A percentile compares a stretch with the other conserved stretches of the same genome.
Conservation (phyloP, 2,113 vertebrate species). For the Pagrus major region DNA sequence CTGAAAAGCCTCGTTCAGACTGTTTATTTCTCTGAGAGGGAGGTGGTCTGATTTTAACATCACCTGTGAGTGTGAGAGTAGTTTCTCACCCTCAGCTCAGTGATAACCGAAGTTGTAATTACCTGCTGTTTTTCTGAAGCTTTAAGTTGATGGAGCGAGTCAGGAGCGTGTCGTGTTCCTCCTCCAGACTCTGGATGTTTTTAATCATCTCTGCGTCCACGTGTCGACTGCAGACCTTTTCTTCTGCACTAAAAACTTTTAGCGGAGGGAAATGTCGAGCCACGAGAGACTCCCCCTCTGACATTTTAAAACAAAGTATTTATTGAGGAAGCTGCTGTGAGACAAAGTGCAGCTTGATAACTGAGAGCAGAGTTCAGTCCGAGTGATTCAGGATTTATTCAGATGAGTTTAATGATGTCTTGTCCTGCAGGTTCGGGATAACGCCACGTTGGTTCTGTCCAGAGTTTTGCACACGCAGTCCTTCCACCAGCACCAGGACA, state of each 20-base stretch:
- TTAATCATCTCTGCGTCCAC: conserved; percentile 17
- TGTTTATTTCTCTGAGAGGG: too few species aligned
- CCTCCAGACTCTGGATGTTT: not conserved
- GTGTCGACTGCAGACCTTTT: conserved; percentile 20
- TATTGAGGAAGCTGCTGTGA: not conserved
- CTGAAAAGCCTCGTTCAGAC: not conserved
- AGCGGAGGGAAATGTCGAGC: conserved; percentile 35
- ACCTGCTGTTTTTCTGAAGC: too few species aligned
- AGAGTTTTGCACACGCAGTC: conserved; percentile 92
- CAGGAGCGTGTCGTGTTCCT: not conserved
- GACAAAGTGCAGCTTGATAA: not conserved
- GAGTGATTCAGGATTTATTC: not conserved
- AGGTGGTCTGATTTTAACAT: too few species aligned
- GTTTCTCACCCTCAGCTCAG: too few species aligned
- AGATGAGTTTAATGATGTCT: not conserved
- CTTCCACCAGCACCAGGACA: conserved; percentile 94
- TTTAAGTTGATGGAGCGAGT: not conserved
- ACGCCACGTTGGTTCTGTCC: conserved; percentile 93
- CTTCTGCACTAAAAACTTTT: not conserved
- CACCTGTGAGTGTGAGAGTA: too few species aligned
- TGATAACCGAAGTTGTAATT: too few species aligned
- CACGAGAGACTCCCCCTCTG: conserved; percentile 28
- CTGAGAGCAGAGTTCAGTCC: not conserved
- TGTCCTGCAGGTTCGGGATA: conserved; percentile 90
- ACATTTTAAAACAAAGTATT: conserved; percentile 36